Percentiles rank a stretch among this genome's conserved stretches.
These are phyloP conservation scores for Esox masquinongy DNA, from an alignment of 2,797 vertebrate genomes.

Conservation along the genomic window DNA sequence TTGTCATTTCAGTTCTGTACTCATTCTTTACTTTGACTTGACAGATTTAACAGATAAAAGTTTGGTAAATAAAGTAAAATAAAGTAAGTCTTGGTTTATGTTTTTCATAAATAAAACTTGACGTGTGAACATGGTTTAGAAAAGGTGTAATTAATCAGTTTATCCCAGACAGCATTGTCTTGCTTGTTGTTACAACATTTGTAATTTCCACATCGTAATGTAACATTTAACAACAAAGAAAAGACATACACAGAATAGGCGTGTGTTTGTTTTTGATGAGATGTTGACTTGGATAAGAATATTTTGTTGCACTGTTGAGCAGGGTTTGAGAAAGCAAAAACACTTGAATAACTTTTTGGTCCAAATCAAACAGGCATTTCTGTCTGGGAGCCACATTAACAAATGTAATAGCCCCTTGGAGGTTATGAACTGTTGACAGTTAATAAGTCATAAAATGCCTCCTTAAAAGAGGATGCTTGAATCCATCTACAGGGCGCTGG, in stretches of 20 bases:
- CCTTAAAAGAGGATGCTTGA: constrained; percentile 91
- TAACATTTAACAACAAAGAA: constrained; percentile 49
- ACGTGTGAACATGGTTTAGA: background rate
- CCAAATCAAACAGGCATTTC: constrained; percentile 92
- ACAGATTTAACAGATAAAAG: background rate
- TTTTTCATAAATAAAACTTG: background rate
- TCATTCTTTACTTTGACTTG: no score
- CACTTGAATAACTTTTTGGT: constrained; percentile 61
- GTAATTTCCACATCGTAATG: constrained; percentile 31
- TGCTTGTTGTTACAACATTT: constrained; percentile 16
- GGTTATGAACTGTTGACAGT: constrained; percentile 98
- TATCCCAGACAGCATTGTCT: background rate
- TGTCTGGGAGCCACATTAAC: constrained; percentile 83
- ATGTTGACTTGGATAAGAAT: constrained; percentile 40
- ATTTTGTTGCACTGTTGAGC: constrained; percentile 60
- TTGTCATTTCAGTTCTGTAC: no score
- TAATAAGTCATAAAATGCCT: constrained; percentile 98
- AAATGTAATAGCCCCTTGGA: constrained; percentile 91
- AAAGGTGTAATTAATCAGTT: background rate
- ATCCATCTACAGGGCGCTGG: constrained; percentile 89
- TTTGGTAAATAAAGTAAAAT: background rate
- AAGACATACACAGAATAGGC: constrained; percentile 40
- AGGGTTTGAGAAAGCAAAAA: constrained; percentile 60
- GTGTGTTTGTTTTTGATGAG: constrained; percentile 57
- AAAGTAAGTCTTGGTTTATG: background rate